Conservation (phyloP, 2,888 invertebrate species). For the Helleia helle region DNA sequence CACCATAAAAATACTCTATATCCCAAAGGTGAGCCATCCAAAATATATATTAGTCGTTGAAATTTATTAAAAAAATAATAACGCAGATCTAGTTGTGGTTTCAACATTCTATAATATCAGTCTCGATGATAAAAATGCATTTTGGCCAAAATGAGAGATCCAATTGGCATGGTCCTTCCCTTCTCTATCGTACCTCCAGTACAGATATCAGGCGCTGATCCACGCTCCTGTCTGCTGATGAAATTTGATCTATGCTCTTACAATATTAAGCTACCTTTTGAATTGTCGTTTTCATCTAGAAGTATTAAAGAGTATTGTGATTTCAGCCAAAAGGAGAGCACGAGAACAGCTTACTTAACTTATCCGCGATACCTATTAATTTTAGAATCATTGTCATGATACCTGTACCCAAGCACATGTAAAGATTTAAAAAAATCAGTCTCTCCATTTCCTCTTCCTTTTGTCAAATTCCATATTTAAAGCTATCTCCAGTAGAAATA, state of each 20-base stretch:
- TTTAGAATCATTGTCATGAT: conserved; percentile 47
- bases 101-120: conserved; percentile 68
- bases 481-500: conserved; percentile 56
- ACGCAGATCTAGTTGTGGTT: conserved; percentile 66
- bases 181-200: conserved; percentile 40
- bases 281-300: background rate
- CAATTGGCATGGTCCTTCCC: conserved; percentile 46
- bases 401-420: conserved; percentile 65
- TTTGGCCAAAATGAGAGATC: conserved; percentile 70
- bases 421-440: conserved; percentile 63
- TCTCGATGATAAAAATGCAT: conserved; percentile 68
- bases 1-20: conserved; percentile 54
- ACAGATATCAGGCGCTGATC: conserved; percentile 43
- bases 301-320: background rate
- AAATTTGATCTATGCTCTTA: background rate
- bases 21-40: conserved; percentile 68
- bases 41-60: conserved; percentile 62
- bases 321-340: conserved; percentile 29
- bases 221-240: background rate
- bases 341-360: conserved; percentile 5
- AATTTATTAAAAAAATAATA: conserved; percentile 60
- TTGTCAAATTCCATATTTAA: conserved; percentile 60
- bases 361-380: conserved; percentile 2
- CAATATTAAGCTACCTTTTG: background rate
- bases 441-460: conserved; percentile 51